These are phyloP conservation scores for Psittacula cyanocephala DNA, from an alignment of 2,113 vertebrate genomes.

Conservation along the genomic window DNA sequence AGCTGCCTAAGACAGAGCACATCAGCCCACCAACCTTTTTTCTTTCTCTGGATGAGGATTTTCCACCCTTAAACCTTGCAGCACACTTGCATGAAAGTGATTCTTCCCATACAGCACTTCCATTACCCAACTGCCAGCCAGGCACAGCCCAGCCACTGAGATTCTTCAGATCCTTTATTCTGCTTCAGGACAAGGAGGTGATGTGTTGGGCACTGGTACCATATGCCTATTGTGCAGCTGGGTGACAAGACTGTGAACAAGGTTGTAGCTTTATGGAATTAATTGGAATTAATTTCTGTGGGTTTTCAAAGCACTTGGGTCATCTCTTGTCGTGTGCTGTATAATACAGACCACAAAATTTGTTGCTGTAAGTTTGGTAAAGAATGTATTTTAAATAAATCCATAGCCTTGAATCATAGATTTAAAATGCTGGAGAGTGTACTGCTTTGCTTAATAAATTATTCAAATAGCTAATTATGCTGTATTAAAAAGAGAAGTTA, in stretches of 20 bases:
- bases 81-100: not conserved
- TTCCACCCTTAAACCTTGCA: not conserved
- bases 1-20: fast-evolving
- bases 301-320: not conserved
- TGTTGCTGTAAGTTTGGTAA: not conserved
- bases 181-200: not conserved
- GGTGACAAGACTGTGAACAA: not conserved
- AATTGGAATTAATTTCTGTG: not conserved
- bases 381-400: not conserved
- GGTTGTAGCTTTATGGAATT: not conserved
- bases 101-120: not conserved
- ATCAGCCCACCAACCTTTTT: not conserved
- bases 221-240: not conserved
- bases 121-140: not conserved
- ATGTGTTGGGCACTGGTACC: not conserved
- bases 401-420: not conserved
- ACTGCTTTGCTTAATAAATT: not conserved
- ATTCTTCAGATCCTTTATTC: not conserved
- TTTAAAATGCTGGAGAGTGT: not conserved
- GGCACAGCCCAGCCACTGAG: not conserved
- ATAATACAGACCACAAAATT: not conserved
- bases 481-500: not conserved
- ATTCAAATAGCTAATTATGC: not conserved
- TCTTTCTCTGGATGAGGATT: not conserved
- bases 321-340: not conserved